Evolutionary conservation across 2,888 invertebrate species (phyloP).

Genomic region (Embidobia sp.): DNA sequence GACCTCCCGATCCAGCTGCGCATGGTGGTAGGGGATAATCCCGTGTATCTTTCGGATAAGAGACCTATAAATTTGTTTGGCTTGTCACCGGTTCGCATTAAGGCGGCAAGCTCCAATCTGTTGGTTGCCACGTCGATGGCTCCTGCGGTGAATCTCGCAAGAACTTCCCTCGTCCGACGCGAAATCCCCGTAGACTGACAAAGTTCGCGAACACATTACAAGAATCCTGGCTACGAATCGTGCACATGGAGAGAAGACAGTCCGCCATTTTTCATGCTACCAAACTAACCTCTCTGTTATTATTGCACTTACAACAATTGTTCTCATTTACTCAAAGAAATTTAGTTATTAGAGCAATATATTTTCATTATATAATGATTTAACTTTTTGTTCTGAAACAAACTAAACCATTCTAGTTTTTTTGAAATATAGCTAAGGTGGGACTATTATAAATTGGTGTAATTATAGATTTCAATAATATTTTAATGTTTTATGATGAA

Average conservation of each 20-base stretch:
- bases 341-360: slow-evolving; percentile 15
- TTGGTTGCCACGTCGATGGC: slow-evolving; percentile 67
- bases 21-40: slow-evolving; percentile 75
- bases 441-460: too few species aligned
- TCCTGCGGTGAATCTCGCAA: slow-evolving; percentile 61
- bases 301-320: slow-evolving; percentile 55
- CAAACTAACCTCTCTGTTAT: slow-evolving; percentile 55
- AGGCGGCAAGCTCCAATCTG: slow-evolving; percentile 68
- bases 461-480: too few species aligned
- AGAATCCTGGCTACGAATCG: slow-evolving; percentile 63
- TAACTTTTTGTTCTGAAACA: too few species aligned
- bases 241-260: slow-evolving; percentile 60
- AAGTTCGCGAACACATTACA: slow-evolving; percentile 66
- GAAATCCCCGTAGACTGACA: slow-evolving; percentile 66
- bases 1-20: slow-evolving; percentile 67
- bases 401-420: too few species aligned
- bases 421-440: too few species aligned
- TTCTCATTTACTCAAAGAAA: slow-evolving; percentile 45
- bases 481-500: too few species aligned
- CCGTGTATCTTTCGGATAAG: slow-evolving; percentile 80
- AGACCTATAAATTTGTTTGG: slow-evolving; percentile 81
- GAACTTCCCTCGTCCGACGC: slow-evolving; percentile 65
- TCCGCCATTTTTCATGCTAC: slow-evolving; percentile 52
- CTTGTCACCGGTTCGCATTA: slow-evolving; percentile 74
- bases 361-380: slow-evolving; percentile 8